Evolutionary conservation across 2,888 invertebrate genomes (phyloP).

Genomic region (Schizaphis graminum): DNA sequence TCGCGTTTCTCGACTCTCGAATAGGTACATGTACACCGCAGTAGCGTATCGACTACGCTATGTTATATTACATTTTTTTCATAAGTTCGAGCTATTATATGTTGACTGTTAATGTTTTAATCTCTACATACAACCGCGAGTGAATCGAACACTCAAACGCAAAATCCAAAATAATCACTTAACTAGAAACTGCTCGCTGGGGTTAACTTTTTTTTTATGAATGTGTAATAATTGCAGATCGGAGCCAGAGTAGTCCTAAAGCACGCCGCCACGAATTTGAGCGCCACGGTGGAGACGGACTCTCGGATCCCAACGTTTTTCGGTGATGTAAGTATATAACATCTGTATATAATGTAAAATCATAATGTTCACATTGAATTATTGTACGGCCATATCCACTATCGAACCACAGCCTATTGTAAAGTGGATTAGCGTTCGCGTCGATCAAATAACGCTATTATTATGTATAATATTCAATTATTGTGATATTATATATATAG

Average conservation of each 20-base stretch:
- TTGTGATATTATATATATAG: not conserved
- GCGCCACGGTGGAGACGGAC: slow-evolving; percentile 12
- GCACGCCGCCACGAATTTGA: not conserved
- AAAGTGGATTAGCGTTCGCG: not conserved
- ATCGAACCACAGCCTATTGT: not conserved
- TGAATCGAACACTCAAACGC: not conserved
- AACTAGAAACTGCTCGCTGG: no score
- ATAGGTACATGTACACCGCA: not conserved
- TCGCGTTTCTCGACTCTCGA: not conserved
- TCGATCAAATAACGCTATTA: not conserved
- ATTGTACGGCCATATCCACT: not conserved
- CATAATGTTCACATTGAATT: not conserved
- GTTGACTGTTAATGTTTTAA: not conserved
- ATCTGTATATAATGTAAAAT: not conserved
- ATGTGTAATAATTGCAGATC: not conserved
- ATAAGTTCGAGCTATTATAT: not conserved
- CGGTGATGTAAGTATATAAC: slow-evolving; percentile 30
- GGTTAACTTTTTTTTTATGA: not conserved
- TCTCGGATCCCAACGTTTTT: not conserved
- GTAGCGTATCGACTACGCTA: not conserved
- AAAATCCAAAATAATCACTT: not conserved
- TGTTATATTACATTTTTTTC: not conserved
- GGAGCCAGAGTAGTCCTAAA: not conserved
- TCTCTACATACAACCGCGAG: not conserved
- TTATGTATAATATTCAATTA: not conserved